These are phyloP conservation scores for Xyrichtys novacula DNA, from an alignment of 2,797 vertebrate species.

Conservation along the genomic window DNA sequence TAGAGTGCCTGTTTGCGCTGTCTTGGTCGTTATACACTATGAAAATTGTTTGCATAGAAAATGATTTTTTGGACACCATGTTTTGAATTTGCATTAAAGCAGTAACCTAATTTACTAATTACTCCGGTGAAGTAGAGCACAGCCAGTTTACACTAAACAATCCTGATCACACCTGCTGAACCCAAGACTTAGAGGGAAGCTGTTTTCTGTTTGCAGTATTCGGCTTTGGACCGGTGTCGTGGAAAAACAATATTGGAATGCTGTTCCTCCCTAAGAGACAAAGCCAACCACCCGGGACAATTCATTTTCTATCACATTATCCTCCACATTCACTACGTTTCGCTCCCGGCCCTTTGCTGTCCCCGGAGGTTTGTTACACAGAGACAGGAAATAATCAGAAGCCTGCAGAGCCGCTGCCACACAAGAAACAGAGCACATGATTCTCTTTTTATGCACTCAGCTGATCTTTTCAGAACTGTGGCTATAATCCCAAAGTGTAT, in stretches of 20 bases:
- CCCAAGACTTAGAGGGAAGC: neutral
- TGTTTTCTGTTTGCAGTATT: conserved; percentile 14
- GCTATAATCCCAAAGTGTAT: conserved; percentile 55
- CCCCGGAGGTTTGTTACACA: conserved; percentile 40
- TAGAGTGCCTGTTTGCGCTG: too few species aligned
- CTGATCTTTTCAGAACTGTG: conserved; percentile 39
- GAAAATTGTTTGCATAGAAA: too few species aligned
- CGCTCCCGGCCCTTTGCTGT: conserved; percentile 24
- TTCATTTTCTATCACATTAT: conserved; percentile 48
- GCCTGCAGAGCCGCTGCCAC: conserved; percentile 28
- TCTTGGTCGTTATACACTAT: too few species aligned
- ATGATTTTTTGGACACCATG: neutral
- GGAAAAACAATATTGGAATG: conserved; percentile 28
- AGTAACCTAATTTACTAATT: neutral
- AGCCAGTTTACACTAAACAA: conserved; percentile 2
- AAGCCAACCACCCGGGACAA: conserved; percentile 33
- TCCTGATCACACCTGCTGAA: neutral
- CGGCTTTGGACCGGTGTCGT: conserved; percentile 13
- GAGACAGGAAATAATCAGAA: conserved; percentile 42
- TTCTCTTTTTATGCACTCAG: conserved; percentile 37
- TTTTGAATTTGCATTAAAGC: neutral
- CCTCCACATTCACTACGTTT: conserved; percentile 24
- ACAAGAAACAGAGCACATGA: conserved; percentile 23
- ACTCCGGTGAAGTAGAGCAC: neutral
- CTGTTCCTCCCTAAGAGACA: conserved; percentile 21